Evolutionary conservation across 2,888 invertebrate genomes (phyloP).

Genomic region (Meiosimyza platycephala): DNA sequence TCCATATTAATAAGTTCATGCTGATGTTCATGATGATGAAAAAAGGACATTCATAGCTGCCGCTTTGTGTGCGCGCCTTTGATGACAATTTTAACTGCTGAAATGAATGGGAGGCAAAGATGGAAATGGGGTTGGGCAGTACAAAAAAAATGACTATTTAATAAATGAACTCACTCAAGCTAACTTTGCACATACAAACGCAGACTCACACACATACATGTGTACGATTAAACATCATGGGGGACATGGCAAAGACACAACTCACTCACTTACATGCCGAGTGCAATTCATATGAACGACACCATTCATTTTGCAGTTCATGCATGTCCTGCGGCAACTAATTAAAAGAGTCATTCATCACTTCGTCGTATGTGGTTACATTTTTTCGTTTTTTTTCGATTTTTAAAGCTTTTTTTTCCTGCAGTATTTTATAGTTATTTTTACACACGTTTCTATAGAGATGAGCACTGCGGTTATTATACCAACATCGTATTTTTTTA

Average conservation of each 20-base stretch:
- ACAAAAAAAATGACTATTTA: constrained; percentile 56
- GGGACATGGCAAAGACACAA: constrained; percentile 27
- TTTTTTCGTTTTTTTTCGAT: neutral
- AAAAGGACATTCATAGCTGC: constrained; percentile 24
- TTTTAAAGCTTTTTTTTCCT: neutral
- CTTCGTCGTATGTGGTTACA: constrained; percentile 42
- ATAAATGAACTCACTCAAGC: constrained; percentile 53
- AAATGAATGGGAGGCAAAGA: neutral
- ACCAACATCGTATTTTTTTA: too few relatives aligned
- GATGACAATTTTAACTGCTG: constrained; percentile 16
- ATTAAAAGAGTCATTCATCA: constrained; percentile 68
- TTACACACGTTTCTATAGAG: too few relatives aligned
- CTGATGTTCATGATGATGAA: neutral
- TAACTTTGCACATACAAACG: constrained; percentile 42
- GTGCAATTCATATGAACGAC: constrained; percentile 29
- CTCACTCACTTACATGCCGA: constrained; percentile 15
- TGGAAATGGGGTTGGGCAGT: neutral
- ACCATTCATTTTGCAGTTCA: constrained; percentile 63
- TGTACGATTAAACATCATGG: constrained; percentile 28
- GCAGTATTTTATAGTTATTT: too few relatives aligned
- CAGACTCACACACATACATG: constrained; percentile 41
- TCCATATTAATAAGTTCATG: constrained; percentile 12
- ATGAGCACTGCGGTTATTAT: too few relatives aligned
- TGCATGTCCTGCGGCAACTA: constrained; percentile 68
- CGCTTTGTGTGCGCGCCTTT: constrained; percentile 12